Evolutionary conservation across 2,113 vertebrate genomes (phyloP).

Genomic region (Cygnus atratus): DNA sequence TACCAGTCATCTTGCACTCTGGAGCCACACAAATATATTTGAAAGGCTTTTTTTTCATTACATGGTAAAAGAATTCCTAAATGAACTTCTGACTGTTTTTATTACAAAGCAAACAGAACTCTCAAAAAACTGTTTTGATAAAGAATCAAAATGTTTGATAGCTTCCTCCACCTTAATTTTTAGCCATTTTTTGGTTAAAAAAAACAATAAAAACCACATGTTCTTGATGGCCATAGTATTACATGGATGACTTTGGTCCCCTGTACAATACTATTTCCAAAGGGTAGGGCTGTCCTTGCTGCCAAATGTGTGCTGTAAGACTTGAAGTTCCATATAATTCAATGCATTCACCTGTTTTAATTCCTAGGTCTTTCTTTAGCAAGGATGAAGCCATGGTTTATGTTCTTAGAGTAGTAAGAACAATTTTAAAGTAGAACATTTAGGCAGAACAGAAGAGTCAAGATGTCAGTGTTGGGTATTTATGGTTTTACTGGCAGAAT

Average conservation of each 20-base stretch:
- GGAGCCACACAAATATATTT: not conserved
- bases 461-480: not conserved
- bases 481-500: not conserved
- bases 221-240: not conserved
- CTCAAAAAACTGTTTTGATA: not conserved
- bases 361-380: not conserved
- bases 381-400: not conserved
- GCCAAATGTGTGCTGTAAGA: not conserved
- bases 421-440: not conserved
- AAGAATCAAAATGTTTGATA: not conserved
- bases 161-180: not conserved
- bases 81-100: not conserved
- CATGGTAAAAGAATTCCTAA: not conserved
- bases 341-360: not conserved
- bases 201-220: not conserved
- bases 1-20: not conserved
- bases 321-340: not conserved
- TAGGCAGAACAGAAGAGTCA: not conserved
- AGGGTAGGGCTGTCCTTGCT: not conserved
- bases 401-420: not conserved
- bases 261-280: not conserved
- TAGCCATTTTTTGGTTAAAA: not conserved
- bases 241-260: not conserved
- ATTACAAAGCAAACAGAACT: not conserved
- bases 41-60: not conserved